A percentile compares a stretch with the other conserved stretches of the same genome.
Conservation (phyloP, 2,888 invertebrate genomes). For the Syritta pipiens region DNA sequence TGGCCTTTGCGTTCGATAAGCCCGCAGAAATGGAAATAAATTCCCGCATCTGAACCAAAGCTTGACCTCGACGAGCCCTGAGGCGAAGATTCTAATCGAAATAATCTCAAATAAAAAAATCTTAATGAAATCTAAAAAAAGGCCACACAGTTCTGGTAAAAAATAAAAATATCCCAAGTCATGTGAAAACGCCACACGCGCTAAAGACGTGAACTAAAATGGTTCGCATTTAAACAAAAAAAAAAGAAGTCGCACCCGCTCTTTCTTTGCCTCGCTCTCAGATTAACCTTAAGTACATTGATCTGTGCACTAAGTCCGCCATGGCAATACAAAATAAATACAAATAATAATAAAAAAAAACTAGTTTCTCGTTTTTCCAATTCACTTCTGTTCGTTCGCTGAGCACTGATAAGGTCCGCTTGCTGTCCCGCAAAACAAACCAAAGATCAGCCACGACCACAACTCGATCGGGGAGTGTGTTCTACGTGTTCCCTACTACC, state of each 20-base stretch:
- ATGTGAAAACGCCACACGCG: slow-evolving; percentile 31
- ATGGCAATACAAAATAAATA: background rate
- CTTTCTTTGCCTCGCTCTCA: background rate
- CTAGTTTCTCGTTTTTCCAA: slow-evolving; percentile 41
- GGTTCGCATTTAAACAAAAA: background rate
- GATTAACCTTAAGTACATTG: slow-evolving; percentile 53
- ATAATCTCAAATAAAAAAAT: slow-evolving; percentile 2
- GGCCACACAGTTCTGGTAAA: slow-evolving; percentile 2
- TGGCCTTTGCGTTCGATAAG: background rate
- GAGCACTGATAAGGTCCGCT: slow-evolving; percentile 39
- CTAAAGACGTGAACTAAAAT: slow-evolving; percentile 21
- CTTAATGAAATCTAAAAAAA: too few species aligned
- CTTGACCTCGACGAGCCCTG: background rate
- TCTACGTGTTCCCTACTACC: slow-evolving; percentile 36
- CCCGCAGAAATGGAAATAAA: background rate
- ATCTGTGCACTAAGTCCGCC: slow-evolving; percentile 37
- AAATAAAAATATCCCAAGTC: slow-evolving; percentile 25
- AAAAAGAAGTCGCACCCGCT: background rate
- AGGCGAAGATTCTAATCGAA: slow-evolving; percentile 1
- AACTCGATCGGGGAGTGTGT: slow-evolving; percentile 3
- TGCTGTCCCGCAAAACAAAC: too few species aligned
- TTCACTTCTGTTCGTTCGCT: slow-evolving; percentile 12
- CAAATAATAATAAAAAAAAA: slow-evolving; percentile 1
- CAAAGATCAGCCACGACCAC: slow-evolving; percentile 9
- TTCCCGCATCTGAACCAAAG: background rate